phyloP scores from a whole-genome alignment of 2,888 invertebrate species.

The Ophion costatus region DNA sequence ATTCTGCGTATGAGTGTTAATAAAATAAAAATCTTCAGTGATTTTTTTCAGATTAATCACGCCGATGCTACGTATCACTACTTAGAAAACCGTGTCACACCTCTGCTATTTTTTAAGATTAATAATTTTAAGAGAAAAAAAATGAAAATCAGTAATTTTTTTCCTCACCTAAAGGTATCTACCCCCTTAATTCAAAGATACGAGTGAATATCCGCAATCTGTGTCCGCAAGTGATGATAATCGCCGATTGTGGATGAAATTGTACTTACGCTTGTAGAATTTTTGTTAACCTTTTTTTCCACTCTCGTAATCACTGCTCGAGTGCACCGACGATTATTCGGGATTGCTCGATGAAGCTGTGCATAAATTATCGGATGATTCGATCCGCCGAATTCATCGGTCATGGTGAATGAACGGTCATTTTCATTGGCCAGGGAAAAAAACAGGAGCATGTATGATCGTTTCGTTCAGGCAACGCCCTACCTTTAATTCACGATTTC shows the following conservation, averaged over 20 bases:
- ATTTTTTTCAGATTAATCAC: too few species aligned
- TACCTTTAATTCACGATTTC: constrained; percentile 48
- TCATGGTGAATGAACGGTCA: constrained; percentile 42
- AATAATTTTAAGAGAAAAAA: too few species aligned
- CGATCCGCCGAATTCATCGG: constrained; percentile 37
- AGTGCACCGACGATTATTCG: constrained; percentile 5
- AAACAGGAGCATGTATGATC: constrained; percentile 45
- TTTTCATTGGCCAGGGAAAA: constrained; percentile 37
- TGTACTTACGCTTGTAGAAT: constrained; percentile 1
- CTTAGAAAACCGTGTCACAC: too few species aligned
- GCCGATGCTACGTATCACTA: too few species aligned
- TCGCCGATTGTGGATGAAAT: constrained; percentile 22
- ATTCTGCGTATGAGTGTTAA: too few species aligned
- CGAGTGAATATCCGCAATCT: constrained; percentile 30
- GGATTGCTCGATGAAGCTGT: constrained; percentile 16
- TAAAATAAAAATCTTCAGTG: too few species aligned
- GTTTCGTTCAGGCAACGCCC: constrained; percentile 50
- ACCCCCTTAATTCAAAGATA: not conserved
- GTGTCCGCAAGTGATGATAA: constrained; percentile 12
- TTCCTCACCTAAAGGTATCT: too few species aligned
- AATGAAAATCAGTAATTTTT: too few species aligned
- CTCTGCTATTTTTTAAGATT: too few species aligned
- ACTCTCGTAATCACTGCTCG: constrained; percentile 16
- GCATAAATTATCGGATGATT: constrained; percentile 35
- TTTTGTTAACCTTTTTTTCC: not conserved